These are phyloP conservation scores for Beroe forskalii DNA, from an alignment of 37 sponge, comb jelly and placozoan genomes.

Conservation along the genomic window DNA sequence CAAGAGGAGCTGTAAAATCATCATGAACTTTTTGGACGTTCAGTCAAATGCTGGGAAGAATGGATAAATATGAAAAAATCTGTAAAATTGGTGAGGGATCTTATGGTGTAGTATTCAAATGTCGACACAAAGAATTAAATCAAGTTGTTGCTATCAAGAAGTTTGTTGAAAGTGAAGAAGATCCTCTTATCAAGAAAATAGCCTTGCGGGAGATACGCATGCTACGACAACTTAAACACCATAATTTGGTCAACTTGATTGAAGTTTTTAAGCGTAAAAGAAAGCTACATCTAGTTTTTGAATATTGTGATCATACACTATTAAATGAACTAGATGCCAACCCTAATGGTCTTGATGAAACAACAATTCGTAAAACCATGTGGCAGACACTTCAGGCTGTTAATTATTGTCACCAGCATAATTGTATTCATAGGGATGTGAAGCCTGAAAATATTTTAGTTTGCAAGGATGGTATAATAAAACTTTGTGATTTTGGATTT, in stretches of 20 bases:
- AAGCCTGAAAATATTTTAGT: constrained; percentile 97
- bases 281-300: constrained; percentile 95
- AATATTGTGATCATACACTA: constrained; percentile 98
- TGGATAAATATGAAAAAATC: constrained; percentile 96
- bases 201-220: constrained; percentile 91
- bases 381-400: constrained; percentile 91
- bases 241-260: constrained; percentile 94
- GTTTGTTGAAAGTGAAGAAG: constrained; percentile 98
- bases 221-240: constrained; percentile 88
- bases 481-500: constrained; percentile 98
- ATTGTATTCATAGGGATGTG: constrained; percentile 95
- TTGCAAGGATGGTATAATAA: constrained; percentile 83
- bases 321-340: constrained; percentile 91
- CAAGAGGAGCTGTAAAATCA: too few relatives aligned
- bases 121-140: constrained; percentile 72
- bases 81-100: constrained; percentile 97
- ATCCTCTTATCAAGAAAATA: constrained; percentile 89
- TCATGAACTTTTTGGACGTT: not conserved
- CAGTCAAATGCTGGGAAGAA: constrained; percentile 67
- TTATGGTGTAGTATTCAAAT: constrained; percentile 97
- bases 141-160: constrained; percentile 95
- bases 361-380: constrained; percentile 74
- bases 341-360: constrained; percentile 76
- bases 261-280: constrained; percentile 90
- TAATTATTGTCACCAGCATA: constrained; percentile 88